These are phyloP conservation scores for Cyclargus thomasi DNA, from an alignment of 1,140 invertebrate genomes.

Conservation along the genomic window DNA sequence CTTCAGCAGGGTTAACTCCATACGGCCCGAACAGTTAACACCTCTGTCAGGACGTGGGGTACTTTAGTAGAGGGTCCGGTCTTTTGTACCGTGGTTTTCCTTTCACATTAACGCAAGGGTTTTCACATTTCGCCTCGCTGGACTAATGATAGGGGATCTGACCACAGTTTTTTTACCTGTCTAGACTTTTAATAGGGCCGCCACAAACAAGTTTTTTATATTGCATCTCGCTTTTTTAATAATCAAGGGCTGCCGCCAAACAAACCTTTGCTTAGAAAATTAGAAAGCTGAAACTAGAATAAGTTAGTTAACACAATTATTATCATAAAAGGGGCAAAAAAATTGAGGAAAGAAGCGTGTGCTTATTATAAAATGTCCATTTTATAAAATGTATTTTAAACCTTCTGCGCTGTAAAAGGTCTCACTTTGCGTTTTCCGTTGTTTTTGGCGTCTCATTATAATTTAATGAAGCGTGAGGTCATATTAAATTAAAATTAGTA, in stretches of 20 bases:
- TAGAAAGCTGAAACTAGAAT: background rate
- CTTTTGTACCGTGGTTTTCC: constrained; percentile 32
- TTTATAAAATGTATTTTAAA: background rate
- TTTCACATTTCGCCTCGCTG: constrained; percentile 29
- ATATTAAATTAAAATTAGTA: background rate
- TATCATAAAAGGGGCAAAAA: background rate
- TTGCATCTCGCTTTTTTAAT: background rate
- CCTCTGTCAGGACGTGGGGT: constrained; percentile 48
- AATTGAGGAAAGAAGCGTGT: background rate
- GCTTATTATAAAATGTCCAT: background rate
- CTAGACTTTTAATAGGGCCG: constrained; percentile 23
- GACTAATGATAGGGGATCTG: constrained; percentile 28
- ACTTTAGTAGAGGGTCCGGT: constrained; percentile 30
- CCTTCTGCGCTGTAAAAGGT: background rate
- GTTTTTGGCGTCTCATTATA: background rate
- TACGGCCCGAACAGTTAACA: constrained; percentile 48
- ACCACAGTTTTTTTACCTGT: constrained; percentile 27
- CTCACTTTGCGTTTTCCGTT: background rate
- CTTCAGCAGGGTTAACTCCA: constrained; percentile 45
- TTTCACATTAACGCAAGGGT: constrained; percentile 30
- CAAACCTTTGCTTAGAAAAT: background rate
- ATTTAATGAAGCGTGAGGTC: background rate
- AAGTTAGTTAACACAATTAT: background rate
- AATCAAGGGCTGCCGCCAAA: background rate
- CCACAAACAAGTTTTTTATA: background rate